A percentile compares a stretch with the other conserved stretches of the same genome.
phyloP scores from a whole-genome alignment of 2,113 vertebrate genomes.

The Circaetus gallicus region DNA sequence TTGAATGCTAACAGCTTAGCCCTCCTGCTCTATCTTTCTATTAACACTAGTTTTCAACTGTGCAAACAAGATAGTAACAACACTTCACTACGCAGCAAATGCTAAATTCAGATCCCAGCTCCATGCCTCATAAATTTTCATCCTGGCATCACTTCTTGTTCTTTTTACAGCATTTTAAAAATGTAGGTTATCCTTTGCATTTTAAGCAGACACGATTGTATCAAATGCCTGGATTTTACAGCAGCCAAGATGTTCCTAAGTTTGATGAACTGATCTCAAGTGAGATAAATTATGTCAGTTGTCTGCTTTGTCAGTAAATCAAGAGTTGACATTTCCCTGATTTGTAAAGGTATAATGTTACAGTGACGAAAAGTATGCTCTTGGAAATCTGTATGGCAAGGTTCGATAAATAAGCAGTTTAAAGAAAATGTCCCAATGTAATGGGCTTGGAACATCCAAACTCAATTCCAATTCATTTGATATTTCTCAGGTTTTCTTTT shows the following conservation, averaged over 20 bases:
- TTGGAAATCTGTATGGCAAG: slow-evolving; percentile 56
- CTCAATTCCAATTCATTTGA: slow-evolving; percentile 49
- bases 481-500: slow-evolving; percentile 38
- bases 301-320: slow-evolving; percentile 73
- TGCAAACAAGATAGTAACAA: slow-evolving; percentile 52
- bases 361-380: slow-evolving; percentile 15
- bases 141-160: slow-evolving; percentile 67
- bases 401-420: slow-evolving; percentile 71
- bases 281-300: slow-evolving; percentile 76
- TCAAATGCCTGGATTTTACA: slow-evolving; percentile 66
- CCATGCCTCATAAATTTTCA: slow-evolving; percentile 59
- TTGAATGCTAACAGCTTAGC: not conserved
- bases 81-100: slow-evolving; percentile 16
- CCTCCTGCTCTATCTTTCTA: not conserved
- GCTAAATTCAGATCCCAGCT: slow-evolving; percentile 31
- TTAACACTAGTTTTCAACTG: slow-evolving; percentile 33
- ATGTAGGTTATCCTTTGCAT: slow-evolving; percentile 74
- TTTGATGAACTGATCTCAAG: slow-evolving; percentile 80
- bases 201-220: slow-evolving; percentile 71
- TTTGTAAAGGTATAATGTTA: slow-evolving; percentile 67
- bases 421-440: slow-evolving; percentile 52
- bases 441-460: slow-evolving; percentile 25
- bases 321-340: slow-evolving; percentile 68
- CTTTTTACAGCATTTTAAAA: slow-evolving; percentile 69
- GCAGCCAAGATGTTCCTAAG: slow-evolving; percentile 68